Base-by-base conservation (phyloP, 1,140 invertebrate genomes). In the Drepana arcuata region DNA sequence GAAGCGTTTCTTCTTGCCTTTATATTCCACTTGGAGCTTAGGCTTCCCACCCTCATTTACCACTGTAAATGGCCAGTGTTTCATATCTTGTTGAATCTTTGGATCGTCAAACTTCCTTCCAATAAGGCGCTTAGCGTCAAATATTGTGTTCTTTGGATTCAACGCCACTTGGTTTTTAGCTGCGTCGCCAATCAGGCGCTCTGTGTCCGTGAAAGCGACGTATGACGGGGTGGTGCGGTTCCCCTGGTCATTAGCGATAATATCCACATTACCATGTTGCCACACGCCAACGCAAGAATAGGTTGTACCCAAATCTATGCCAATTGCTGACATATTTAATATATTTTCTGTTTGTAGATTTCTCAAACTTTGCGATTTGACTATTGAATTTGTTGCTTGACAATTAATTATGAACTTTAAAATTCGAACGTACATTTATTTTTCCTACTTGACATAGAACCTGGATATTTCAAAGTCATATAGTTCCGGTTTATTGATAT, bases 211-310 rank as follows among this genome's bases (percentile, higher is more conserved):
- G 74, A 95, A 91, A 1, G 93, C 95, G 23, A 97, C 95, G 81
- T 96, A 97, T 36, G 91, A 92, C 1, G 94, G 94, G 14, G 94
- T 96, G 14, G 94, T 97, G 27, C 95, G 81, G 79, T 97, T 97
- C 4, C 95, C 95, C 84, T 96, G 94, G 60, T 97, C 95, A 63
- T 97, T 97, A 50, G 94, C 94, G 53, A 97, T 96, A 49, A 96
- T 96, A 67, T 96, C 95, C 7, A 96, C 94, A 78, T 95, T 95
- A 26, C 93, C 94, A 64, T 95, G 87, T 54, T 93, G 69, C 64
- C 88, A 94, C 2, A 93, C 91, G 26, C 91, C 92, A 5, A 94
- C 92, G 50, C 92, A 93, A 23, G 91, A 93, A 69, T 93, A 93
- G 5, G 92, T 93, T 15, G 92, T 94, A 23, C 92, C 92, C 60